phyloP scores from a whole-genome alignment of 1,140 invertebrate species.

The Hetaerina americana region DNA sequence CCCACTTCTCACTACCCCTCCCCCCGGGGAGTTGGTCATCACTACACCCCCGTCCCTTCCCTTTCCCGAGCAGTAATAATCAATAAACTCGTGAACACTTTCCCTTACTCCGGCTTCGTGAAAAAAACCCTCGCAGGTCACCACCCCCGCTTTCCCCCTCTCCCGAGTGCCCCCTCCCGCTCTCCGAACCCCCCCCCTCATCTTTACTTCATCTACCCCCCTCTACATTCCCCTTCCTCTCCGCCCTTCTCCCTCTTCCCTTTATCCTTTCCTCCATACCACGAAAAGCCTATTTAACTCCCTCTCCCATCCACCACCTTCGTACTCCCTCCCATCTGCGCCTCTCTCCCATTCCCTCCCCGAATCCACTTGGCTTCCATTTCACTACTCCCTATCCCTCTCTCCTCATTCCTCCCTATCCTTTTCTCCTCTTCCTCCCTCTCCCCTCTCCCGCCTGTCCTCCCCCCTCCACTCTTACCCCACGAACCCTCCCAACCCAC shows the following conservation, averaged over 20 bases:
- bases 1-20: neutral
- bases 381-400: neutral
- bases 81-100: neutral
- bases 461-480: neutral
- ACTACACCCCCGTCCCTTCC: neutral
- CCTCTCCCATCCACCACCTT: neutral
- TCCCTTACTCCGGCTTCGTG: neutral
- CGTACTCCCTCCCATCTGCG: neutral
- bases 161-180: neutral
- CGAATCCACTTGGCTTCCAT: neutral
- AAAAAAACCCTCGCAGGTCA: neutral
- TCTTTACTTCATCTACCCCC: neutral
- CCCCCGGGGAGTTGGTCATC: neutral
- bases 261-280: neutral
- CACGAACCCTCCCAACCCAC: neutral
- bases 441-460: neutral
- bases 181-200: neutral
- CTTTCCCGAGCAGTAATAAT: neutral
- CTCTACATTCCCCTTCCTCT: neutral
- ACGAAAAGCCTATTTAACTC: neutral
- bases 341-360: neutral
- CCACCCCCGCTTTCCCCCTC: neutral
- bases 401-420: slow-evolving; percentile 1
- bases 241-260: neutral
- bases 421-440: neutral